Percentiles rank a stretch among this genome's conserved stretches.
phyloP scores from a whole-genome alignment of 2,113 vertebrate species.

The Etheostoma spectabile region DNA sequence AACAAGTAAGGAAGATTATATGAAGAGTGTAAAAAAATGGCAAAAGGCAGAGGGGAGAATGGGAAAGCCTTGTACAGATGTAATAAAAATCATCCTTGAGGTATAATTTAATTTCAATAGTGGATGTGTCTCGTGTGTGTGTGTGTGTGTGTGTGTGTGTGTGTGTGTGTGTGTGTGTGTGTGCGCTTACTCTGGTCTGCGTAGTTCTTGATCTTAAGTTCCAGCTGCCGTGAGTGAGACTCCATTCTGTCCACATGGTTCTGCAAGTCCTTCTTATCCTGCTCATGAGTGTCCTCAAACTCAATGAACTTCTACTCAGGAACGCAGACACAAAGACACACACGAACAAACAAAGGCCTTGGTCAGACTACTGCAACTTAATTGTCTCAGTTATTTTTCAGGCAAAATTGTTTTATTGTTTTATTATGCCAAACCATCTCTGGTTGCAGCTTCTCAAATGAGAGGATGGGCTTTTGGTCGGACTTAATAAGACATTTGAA shows the following conservation, averaged over 20 bases:
- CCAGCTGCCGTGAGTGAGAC: constrained; percentile 93
- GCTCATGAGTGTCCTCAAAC: constrained; percentile 97
- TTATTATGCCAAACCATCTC: neutral
- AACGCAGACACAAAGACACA: constrained; percentile 2
- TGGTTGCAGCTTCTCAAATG: neutral
- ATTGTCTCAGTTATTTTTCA: neutral
- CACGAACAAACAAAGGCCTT: constrained; percentile 6
- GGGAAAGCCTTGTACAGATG: neutral
- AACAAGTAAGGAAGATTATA: constrained; percentile 8
- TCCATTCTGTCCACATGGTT: constrained; percentile 91
- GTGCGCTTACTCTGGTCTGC: constrained; percentile 92
- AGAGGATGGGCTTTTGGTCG: neutral
- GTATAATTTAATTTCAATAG: neutral
- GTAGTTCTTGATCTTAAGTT: constrained; percentile 96
- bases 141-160: neutral
- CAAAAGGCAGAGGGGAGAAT: neutral
- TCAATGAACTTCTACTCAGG: constrained; percentile 94
- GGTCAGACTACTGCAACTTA: constrained; percentile 1
- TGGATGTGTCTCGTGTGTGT: neutral
- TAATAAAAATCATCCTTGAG: neutral
- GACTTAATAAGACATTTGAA: neutral
- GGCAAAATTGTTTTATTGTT: neutral
- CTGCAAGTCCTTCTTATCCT: constrained; percentile 98
- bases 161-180: neutral
- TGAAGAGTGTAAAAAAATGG: neutral